Base-by-base conservation (phyloP, 1,140 invertebrate species). In the Bradynema listronoti region DNA sequence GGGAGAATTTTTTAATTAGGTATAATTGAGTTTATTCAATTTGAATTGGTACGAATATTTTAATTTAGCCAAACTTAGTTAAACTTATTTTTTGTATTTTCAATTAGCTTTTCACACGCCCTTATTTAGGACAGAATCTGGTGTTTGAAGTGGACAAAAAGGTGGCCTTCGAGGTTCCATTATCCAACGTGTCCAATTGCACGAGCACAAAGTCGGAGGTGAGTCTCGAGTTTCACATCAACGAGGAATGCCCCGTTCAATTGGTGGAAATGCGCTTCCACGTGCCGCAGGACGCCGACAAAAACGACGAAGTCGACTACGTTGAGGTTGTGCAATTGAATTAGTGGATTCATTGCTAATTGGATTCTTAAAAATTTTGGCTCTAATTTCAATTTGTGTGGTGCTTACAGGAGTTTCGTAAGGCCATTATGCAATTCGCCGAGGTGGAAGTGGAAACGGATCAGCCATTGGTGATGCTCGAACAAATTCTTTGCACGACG, bases 231-330 rank as follows among this genome's bases (percentile, higher is more conserved):
- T 98, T 97, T 79, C 93, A 98, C 84, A 88, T 90, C 81, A 97
- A 97, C 82, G 94, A 99, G 78, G 94, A 99, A 81, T 91, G 91
- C 1, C 87, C 92, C 4, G 90, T 97, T 0, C 90, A 88, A 73
- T 81, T 99, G 50, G 88, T 92, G 84, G 95, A 99, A 82, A 89
- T 99, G 85, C 83, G 95, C 36, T 97, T 98, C 79, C 91, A 95
- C 79, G 92, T 98, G 77, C 94, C 94, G 14, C 88, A 90, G 69
- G 90, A 91, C 73, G 69, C 71, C 11, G 75, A 69, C n/a, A 52
- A 53, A 11, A 66, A 58, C 19, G 72, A 72, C 1, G 63, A 73
- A 14, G 67, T 58, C 16, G 91, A 95, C 82, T 86, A 90, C 2
- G 90, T 96, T 0, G 89, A 94, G 59, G 80, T 81, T 74, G 58